Percentiles rank a stretch among this genome's conserved stretches.
These are phyloP conservation scores for Luscinia luscinia DNA, from an alignment of 2,797 vertebrate genomes.

Conservation along the genomic window DNA sequence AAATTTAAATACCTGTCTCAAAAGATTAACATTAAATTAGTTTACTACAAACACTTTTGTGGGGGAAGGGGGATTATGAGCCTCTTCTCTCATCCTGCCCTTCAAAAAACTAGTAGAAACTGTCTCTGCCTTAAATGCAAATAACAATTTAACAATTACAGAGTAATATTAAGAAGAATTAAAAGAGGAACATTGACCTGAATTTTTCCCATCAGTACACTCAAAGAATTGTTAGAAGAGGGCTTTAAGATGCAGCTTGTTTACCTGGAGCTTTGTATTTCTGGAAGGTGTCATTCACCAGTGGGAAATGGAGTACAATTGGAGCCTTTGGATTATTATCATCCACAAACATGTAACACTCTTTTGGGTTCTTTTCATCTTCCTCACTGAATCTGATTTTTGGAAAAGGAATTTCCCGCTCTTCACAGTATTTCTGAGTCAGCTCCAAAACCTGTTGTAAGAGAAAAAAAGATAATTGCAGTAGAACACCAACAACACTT, in stretches of 20 bases:
- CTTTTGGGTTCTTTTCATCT: conserved; percentile 73
- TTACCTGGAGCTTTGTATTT: conserved; percentile 78
- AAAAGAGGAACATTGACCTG: neutral
- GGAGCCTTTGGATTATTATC: conserved; percentile 70
- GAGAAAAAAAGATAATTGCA: neutral
- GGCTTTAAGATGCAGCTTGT: neutral
- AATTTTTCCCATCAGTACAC: neutral
- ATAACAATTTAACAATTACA: neutral
- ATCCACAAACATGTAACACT: conserved; percentile 80
- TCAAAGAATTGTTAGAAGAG: neutral
- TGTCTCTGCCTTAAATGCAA: neutral
- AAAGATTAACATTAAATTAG: neutral
- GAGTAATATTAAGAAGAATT: neutral
- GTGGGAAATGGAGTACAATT: conserved; percentile 79
- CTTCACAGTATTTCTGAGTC: conserved; percentile 77
- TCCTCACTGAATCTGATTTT: conserved; percentile 62
- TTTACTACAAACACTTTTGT: neutral
- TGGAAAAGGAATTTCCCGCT: conserved; percentile 79
- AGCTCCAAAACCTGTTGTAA: conserved; percentile 72
- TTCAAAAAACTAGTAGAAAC: neutral
- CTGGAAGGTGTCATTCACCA: conserved; percentile 80
- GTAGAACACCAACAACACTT: neutral
- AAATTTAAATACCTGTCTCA: neutral
- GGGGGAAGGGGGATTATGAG: neutral
- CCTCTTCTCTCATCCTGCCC: neutral